Base-by-base conservation (phyloP, 2,113 vertebrate genomes). In the Hypanus sabinus region DNA sequence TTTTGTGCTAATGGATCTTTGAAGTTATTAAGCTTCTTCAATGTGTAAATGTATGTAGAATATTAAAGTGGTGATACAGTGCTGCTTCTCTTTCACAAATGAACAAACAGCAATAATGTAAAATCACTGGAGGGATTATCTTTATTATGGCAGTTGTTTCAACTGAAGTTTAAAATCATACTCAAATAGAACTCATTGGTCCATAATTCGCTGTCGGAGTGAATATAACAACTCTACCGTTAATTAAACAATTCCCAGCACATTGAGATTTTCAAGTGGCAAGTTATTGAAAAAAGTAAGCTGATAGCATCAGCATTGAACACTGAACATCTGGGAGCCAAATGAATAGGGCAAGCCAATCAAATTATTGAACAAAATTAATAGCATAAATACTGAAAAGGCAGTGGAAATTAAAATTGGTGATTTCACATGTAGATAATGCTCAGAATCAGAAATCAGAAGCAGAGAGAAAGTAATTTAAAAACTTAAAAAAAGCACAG, bases 1-100 rank as follows among this genome's bases (percentile, higher is more conserved):
- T 90, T 90, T 60, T 90, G 60, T 90, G 85, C n/a, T 90, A 90
- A 90, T 90, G 85, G 85, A 90, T 60, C 85, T 90, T 90, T 68
- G 60, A 90, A 65, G 85, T 90, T 90, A 20, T 90, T 16, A 90
- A 33, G 85, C 85, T 90, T 90, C 85, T 60, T 90, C 85, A 65
- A 90, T 90, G 62, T 65, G 30, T 65, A 65, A 90, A 90, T 36
- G 57, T 65, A 65, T 65, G 85, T 90, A 65, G 85, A 65, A 90
- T 90, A 90, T 90, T 65, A 90, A 33, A 65, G 85, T 62, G n/a
- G 22, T 68, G 60, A 65, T n/a, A 20, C 5, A 7, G 36, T 55
- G 85, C 30, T 90, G 85, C 30, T 90, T 90, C 33, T 90, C 85
- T 68, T 90, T 90, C 85, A 90, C 85, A 88, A 88, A 30, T 62